A percentile compares a stretch with the other conserved stretches of the same genome.
Conservation (phyloP, 1,140 invertebrate genomes). For the Brachionus sp. region DNA sequence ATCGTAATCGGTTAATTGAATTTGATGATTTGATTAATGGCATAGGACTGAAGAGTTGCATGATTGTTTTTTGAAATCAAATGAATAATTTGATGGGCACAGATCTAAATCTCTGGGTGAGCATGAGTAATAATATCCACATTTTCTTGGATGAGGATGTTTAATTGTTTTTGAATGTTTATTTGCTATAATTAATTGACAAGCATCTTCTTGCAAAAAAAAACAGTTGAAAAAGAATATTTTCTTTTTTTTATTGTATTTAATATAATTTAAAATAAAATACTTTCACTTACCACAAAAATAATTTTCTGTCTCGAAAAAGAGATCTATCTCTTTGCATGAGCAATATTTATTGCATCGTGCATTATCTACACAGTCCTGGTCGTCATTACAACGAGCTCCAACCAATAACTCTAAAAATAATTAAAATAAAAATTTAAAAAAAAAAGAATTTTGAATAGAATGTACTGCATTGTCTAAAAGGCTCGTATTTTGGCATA, state of each 20-base stretch:
- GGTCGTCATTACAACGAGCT: neutral
- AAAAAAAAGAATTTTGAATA: neutral
- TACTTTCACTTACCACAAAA: neutral
- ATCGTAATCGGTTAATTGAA: too few species aligned
- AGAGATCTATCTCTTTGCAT: slow-evolving; percentile 3
- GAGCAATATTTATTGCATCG: slow-evolving; percentile 31
- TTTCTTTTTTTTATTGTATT: too few species aligned
- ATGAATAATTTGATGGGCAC: slow-evolving; percentile 11
- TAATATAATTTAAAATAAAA: neutral
- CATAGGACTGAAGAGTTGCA: slow-evolving; percentile 5
- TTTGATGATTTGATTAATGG: neutral
- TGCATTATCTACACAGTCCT: slow-evolving; percentile 16
- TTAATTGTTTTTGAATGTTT: neutral
- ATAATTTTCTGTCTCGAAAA: slow-evolving; percentile 22
- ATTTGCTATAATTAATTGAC: neutral
- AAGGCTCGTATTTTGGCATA: neutral
- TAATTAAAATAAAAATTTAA: neutral
- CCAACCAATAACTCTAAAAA: neutral
- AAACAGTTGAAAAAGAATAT: too few species aligned
- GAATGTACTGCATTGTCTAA: slow-evolving; percentile 1
- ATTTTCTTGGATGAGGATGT: slow-evolving; percentile 33
- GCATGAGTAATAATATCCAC: slow-evolving; percentile 18
- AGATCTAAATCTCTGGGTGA: slow-evolving; percentile 19
- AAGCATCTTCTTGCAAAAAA: slow-evolving; percentile 22
- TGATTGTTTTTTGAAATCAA: neutral